Evolutionary conservation across 2,888 invertebrate species (phyloP).

Genomic region (Epiblema foenella): DNA sequence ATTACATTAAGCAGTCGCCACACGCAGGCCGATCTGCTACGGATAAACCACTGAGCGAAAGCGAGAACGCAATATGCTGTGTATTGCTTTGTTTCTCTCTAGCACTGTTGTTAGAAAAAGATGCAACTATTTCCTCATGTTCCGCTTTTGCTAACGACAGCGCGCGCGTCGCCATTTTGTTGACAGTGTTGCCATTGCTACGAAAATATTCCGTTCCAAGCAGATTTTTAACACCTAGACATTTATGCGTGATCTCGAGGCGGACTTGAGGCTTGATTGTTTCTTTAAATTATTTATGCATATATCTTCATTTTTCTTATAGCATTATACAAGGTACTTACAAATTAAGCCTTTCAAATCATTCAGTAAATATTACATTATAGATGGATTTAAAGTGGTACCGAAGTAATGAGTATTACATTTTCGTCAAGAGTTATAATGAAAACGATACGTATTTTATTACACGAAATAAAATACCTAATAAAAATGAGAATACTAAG

Average conservation of each 20-base stretch:
- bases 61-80: conserved; percentile 3
- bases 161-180: conserved; percentile 54
- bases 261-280: too few species aligned
- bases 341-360: too few species aligned
- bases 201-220: conserved; percentile 44
- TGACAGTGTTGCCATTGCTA: conserved; percentile 48
- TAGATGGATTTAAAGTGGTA: too few species aligned
- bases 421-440: not conserved
- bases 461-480: not conserved
- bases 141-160: conserved; percentile 37
- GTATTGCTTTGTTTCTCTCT: conserved; percentile 26
- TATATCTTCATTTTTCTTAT: too few species aligned
- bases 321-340: too few species aligned
- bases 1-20: conserved; percentile 16
- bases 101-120: conserved; percentile 23
- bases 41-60: conserved; percentile 3
- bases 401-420: not conserved
- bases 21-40: conserved; percentile 4
- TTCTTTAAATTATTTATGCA: too few species aligned
- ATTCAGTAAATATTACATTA: too few species aligned
- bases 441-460: not conserved
- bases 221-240: conserved; percentile 2
- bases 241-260: not conserved
- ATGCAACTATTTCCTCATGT: not conserved
- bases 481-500: not conserved